phyloP scores from a whole-genome alignment of 2,888 invertebrate species.

The Agriopis leucophaearia region DNA sequence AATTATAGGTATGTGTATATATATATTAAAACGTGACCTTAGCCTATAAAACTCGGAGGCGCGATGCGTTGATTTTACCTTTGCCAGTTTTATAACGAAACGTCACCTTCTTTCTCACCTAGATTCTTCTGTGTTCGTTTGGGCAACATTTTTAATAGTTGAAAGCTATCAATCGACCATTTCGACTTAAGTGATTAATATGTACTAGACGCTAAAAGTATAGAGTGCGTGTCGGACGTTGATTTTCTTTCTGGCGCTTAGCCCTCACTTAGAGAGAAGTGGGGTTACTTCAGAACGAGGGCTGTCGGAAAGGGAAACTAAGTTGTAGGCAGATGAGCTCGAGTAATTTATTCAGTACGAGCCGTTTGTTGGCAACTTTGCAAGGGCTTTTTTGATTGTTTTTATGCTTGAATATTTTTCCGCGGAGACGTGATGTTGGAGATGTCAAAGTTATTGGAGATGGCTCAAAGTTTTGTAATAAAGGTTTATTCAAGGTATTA shows the following conservation, averaged over 20 bases:
- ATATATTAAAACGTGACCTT: too few species aligned
- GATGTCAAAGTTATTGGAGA: constrained; percentile 16
- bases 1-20: too few species aligned
- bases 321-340: constrained; percentile 40
- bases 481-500: constrained; percentile 19
- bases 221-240: constrained; percentile 19
- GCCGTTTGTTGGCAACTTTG: constrained; percentile 34
- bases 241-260: constrained; percentile 42
- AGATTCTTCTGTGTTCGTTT: too few species aligned
- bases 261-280: constrained; percentile 46
- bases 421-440: constrained; percentile 15
- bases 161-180: neutral
- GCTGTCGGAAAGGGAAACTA: constrained; percentile 35
- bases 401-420: constrained; percentile 22
- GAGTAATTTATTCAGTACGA: constrained; percentile 45
- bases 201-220: neutral
- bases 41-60: too few species aligned
- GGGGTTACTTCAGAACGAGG: constrained; percentile 42
- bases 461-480: constrained; percentile 15
- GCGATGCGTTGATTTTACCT: too few species aligned
- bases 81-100: too few species aligned
- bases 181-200: neutral
- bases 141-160: neutral
- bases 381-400: constrained; percentile 29
- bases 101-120: too few species aligned